Evolutionary conservation across 2,888 invertebrate genomes (phyloP).

Genomic region (Epistrophe grossulariae): DNA sequence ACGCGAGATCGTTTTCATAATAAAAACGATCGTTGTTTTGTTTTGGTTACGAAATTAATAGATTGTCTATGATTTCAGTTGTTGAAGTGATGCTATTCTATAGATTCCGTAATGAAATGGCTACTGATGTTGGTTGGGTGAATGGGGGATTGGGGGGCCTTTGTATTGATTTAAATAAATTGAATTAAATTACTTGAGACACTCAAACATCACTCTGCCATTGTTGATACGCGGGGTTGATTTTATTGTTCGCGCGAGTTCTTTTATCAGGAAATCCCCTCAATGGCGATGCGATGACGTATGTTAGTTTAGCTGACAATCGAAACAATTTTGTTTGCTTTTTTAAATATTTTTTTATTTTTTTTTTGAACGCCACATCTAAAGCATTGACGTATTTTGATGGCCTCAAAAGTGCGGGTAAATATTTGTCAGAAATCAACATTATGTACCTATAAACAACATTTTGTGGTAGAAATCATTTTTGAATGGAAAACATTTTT

Average conservation of each 20-base stretch:
- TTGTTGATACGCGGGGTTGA: conserved; percentile 9
- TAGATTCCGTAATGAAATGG: not conserved
- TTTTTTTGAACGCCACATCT: not conserved
- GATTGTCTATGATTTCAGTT: conserved; percentile 25
- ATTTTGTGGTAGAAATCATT: conserved; percentile 2
- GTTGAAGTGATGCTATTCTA: conserved; percentile 7
- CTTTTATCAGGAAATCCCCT: conserved; percentile 23
- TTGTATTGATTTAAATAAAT: conserved; percentile 30
- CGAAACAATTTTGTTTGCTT: not conserved
- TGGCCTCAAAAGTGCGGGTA: not conserved
- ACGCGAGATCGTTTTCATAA: not conserved
- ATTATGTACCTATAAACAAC: no score
- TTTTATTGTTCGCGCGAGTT: conserved; percentile 4
- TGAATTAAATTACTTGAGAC: conserved; percentile 42
- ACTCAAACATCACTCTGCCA: not conserved
- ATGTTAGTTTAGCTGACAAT: conserved; percentile 1
- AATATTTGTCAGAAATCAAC: conserved; percentile 28
- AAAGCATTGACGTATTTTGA: conserved; percentile 6
- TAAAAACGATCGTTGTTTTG: conserved; percentile 2
- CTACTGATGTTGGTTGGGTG: no score
- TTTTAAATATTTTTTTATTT: not conserved
- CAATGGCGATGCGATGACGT: conserved; percentile 13
- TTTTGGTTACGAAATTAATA: conserved; percentile 30
- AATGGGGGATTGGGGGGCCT: not conserved
- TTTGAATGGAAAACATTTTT: not conserved